Evolutionary conservation across 2,113 vertebrate species (phyloP).

Genomic region (Isichthys henryi): DNA sequence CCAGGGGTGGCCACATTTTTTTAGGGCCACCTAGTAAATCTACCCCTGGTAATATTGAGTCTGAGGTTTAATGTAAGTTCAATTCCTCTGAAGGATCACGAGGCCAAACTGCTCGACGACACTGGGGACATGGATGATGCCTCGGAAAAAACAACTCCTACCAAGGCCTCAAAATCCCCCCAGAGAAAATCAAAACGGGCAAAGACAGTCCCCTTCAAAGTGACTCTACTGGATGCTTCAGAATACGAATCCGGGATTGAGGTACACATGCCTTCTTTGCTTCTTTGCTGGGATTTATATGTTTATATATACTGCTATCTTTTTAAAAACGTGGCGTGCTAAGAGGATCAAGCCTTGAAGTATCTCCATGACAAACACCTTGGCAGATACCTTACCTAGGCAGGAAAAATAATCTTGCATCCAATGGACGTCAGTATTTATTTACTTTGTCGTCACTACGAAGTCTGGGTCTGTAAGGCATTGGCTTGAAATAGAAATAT

Average conservation of each 20-base stretch:
- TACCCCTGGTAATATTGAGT: no score
- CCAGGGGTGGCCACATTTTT: neutral
- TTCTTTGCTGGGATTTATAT: neutral
- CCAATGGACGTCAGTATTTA: neutral
- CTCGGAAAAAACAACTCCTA: constrained; percentile 88
- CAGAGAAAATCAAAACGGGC: constrained; percentile 83
- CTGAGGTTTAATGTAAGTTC: neutral
- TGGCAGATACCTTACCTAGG: neutral
- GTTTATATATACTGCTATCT: neutral
- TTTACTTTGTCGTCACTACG: neutral
- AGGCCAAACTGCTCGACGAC: constrained; percentile 61
- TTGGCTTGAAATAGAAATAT: neutral
- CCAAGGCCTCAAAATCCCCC: constrained; percentile 90
- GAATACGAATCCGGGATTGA: constrained; percentile 87
- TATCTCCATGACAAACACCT: neutral
- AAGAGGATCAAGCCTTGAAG: neutral
- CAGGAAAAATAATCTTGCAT: neutral
- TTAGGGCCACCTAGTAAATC: neutral
- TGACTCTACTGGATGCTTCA: constrained; percentile 81
- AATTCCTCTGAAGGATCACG: constrained; percentile 28
- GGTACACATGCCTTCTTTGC: constrained; percentile 53
- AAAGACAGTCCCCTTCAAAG: constrained; percentile 82
- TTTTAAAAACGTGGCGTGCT: neutral
- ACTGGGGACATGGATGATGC: constrained; percentile 79
- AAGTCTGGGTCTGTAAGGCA: neutral